Evolutionary conservation across 37 sponge, comb jelly and placozoan species (phyloP), one percentile per base, ranked within the genome.

Genomic region (Hexactinellida sp.): DNA sequence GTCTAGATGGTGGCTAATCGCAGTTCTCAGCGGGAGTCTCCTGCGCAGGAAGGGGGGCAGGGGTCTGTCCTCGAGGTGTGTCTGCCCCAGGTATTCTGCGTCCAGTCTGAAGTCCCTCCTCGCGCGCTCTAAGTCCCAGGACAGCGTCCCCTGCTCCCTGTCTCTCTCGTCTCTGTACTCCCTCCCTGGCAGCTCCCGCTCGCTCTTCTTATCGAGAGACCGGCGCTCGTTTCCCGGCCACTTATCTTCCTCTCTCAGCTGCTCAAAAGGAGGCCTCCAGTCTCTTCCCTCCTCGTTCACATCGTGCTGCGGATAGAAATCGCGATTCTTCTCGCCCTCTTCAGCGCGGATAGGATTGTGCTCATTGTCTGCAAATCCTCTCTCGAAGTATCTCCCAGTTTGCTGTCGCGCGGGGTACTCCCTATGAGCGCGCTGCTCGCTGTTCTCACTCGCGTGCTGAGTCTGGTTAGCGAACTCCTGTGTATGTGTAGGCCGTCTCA

Each of bases 161-260:
- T 63, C 76, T n/a, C 34, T 63, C 76, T 63, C 76, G 3, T 63
- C 76, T n/a, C 76, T 63, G 76, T 32, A 63, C 3, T 63, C 76
- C 34, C 76, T 10, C 5, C 76, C 76, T n/a, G 76, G 3, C 76
- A 63, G 3, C 25, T 63, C 34, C 30, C 76, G 3, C 19, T 63
- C 76, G 34, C 5, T 3, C 30, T n/a, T 63, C 76, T 63, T 63
- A 1, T 63, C 76, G 34, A 63, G 21, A 63, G 34, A 7, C 5
- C 76, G 76, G 3, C 76, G 3, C 19, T 63, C 76, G 5, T 63
- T n/a, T 23, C 76, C 34, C 32, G 76, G 1, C 76, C 76, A 63
- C 76, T n/a, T 63, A 1, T 63, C 76, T n/a, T 63, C 76, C 25
- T n/a, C 76, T n/a, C 76, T 63, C 32, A n/a, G 28, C 3, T 63